Evolutionary conservation across 2,113 vertebrate genomes (phyloP).

Genomic region (Crotophaga sulcirostris): DNA sequence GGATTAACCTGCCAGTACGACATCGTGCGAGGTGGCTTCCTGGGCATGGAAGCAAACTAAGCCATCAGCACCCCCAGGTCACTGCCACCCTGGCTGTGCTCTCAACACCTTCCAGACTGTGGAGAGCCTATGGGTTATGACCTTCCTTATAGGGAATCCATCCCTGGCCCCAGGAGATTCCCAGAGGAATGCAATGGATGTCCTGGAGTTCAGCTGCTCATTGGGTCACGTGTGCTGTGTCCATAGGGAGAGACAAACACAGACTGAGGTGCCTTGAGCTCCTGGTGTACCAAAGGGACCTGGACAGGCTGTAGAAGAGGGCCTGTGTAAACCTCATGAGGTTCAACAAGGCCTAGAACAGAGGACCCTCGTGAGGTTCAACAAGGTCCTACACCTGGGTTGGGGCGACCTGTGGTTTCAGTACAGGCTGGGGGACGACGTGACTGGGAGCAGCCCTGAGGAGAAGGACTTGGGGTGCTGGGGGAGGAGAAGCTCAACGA

Average conservation of each 20-base stretch:
- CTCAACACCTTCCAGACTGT: neutral
- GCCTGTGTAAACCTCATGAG: too few species aligned
- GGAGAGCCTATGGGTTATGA: neutral
- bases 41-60: neutral
- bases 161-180: neutral
- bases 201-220: neutral
- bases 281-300: too few species aligned
- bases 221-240: rapidly evolving
- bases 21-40: rapidly evolving
- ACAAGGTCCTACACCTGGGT: too few species aligned
- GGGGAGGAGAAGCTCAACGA: too few species aligned
- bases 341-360: too few species aligned
- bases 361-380: too few species aligned
- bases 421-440: too few species aligned
- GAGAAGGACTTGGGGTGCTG: too few species aligned
- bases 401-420: too few species aligned
- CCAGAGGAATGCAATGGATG: neutral
- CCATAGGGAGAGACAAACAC: neutral
- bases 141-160: neutral
- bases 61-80: neutral
- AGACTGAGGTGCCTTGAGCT: neutral
- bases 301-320: too few species aligned
- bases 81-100: neutral
- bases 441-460: too few species aligned
- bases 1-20: neutral